Evolutionary conservation across 1,140 invertebrate genomes (phyloP).

Genomic region (Grapholita molesta): DNA sequence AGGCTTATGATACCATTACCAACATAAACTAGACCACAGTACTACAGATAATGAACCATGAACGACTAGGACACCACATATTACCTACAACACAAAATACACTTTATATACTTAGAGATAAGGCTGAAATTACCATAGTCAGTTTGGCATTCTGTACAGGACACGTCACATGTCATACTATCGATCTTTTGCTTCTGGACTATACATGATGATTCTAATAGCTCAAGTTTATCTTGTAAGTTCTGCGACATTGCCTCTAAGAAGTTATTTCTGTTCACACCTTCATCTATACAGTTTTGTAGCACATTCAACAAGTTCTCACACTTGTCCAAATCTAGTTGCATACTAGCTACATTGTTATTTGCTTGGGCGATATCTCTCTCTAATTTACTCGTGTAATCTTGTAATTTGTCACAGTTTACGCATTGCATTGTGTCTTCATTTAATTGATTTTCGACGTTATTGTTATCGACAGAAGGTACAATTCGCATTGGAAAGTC

Average conservation of each 20-base stretch:
- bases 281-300: slow-evolving; percentile 42
- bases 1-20: background rate
- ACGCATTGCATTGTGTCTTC: slow-evolving; percentile 40
- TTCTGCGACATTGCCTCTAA: slow-evolving; percentile 38
- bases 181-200: slow-evolving; percentile 35
- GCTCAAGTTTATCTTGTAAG: slow-evolving; percentile 40
- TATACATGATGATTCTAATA: slow-evolving; percentile 38
- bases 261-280: slow-evolving; percentile 37
- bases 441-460: slow-evolving; percentile 11
- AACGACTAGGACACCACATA: background rate
- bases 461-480: slow-evolving; percentile 31
- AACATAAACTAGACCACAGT: slow-evolving; percentile 9
- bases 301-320: slow-evolving; percentile 50
- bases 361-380: slow-evolving; percentile 35
- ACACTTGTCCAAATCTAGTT: slow-evolving; percentile 39
- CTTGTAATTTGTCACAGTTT: slow-evolving; percentile 41
- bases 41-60: background rate
- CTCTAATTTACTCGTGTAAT: slow-evolving; percentile 45
- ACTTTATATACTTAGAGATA: background rate
- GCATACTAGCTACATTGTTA: slow-evolving; percentile 27
- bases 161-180: slow-evolving; percentile 23
- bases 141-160: slow-evolving; percentile 37
- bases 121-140: slow-evolving; percentile 49
- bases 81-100: slow-evolving; percentile 15
- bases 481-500: background rate